These are phyloP conservation scores for Daubentonia madagascariensis DNA, from an alignment of 2,113 vertebrate species.

Conservation along the genomic window DNA sequence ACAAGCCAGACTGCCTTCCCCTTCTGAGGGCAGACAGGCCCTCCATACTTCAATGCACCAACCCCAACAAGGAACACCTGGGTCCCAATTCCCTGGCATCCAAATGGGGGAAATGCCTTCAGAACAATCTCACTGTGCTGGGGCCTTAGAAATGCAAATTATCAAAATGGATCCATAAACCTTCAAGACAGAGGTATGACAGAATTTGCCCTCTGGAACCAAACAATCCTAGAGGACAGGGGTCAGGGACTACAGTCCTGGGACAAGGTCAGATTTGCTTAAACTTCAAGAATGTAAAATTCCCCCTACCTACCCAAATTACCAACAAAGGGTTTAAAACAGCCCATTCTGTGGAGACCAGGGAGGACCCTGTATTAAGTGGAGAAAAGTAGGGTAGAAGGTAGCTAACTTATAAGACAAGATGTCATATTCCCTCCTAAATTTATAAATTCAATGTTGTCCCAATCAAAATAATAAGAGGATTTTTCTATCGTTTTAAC, in stretches of 20 bases:
- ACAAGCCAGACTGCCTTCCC: background rate
- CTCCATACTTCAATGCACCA: background rate
- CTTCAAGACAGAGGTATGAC: background rate
- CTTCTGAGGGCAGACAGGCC: background rate
- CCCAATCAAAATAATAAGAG: background rate
- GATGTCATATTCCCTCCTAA: background rate
- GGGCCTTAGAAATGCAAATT: background rate
- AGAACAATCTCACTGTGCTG: background rate
- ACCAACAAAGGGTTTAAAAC: conserved; percentile 42
- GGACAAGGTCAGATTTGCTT: conserved; percentile 17
- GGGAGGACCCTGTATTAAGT: background rate
- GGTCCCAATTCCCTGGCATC: background rate
- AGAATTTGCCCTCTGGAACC: background rate
- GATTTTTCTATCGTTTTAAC: background rate
- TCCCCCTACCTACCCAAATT: background rate
- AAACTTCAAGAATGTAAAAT: conserved; percentile 26
- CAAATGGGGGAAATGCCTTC: background rate
- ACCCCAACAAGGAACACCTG: background rate
- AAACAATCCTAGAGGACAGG: background rate
- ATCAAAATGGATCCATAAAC: background rate
- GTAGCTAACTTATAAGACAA: background rate
- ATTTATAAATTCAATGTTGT: background rate
- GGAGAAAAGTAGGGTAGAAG: background rate
- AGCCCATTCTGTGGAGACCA: background rate
- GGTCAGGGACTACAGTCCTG: background rate